These are phyloP conservation scores for Drosophila pegasa DNA, from an alignment of 2,888 invertebrate genomes.

Conservation along the genomic window DNA sequence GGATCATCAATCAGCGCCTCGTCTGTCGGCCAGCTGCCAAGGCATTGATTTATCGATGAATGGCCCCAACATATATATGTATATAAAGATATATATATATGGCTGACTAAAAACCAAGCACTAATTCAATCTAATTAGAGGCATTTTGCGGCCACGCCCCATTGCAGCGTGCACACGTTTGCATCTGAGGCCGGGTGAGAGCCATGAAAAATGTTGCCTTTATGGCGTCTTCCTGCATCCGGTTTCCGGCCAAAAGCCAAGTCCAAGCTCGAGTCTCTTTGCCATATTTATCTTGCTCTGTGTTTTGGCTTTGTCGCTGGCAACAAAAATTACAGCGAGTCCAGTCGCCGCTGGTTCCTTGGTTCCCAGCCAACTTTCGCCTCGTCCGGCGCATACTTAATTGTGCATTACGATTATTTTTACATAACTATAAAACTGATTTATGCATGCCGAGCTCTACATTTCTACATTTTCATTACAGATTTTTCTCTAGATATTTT, in stretches of 20 bases:
- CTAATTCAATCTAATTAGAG: slow-evolving; percentile 49
- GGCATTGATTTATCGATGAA: slow-evolving; percentile 75
- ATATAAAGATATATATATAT: neutral
- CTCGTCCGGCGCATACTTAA: slow-evolving; percentile 46
- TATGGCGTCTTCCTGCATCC: slow-evolving; percentile 58
- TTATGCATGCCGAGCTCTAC: slow-evolving; percentile 28
- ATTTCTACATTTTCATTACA: slow-evolving; percentile 11
- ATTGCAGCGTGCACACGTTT: slow-evolving; percentile 47
- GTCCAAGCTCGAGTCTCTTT: neutral
- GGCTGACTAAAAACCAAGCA: neutral
- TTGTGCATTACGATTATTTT: slow-evolving; percentile 48
- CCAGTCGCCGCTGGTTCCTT: slow-evolving; percentile 8
- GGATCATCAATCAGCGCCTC: slow-evolving; percentile 72
- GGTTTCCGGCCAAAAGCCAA: slow-evolving; percentile 35
- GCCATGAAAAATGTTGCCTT: slow-evolving; percentile 53
- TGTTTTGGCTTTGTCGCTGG: slow-evolving; percentile 37
- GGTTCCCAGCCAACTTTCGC: slow-evolving; percentile 27
- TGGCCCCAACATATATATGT: slow-evolving; percentile 39
- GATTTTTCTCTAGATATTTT: neutral
- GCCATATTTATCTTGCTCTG: slow-evolving; percentile 4
- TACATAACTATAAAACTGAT: slow-evolving; percentile 32
- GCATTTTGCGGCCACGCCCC: slow-evolving; percentile 33
- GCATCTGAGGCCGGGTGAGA: slow-evolving; percentile 34
- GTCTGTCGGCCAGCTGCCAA: slow-evolving; percentile 62
- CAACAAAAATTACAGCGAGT: slow-evolving; percentile 42